Base-by-base conservation (phyloP, 2,888 invertebrate species). In the Epinotia bilunana region DNA sequence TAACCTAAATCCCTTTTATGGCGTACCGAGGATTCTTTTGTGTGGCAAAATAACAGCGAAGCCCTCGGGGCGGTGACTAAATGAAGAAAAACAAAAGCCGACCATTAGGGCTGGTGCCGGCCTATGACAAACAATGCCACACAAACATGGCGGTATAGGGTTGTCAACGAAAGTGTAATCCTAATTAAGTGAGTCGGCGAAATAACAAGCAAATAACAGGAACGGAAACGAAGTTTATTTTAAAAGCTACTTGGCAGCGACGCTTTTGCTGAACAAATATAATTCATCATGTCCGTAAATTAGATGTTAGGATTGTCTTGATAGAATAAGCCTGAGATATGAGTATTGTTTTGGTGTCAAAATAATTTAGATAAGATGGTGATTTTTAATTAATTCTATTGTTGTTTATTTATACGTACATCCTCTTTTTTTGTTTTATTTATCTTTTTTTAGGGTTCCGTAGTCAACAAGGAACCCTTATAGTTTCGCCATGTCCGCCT, bases 41-140 rank as follows among this genome's bases (percentile, higher is more conserved):
- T 87, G 84, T 83, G 79, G 81, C 82, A 76, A 78, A 81, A 82
- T 81, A 84, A 82, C 83, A 79, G 78, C 76, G 78, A 79, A 78
- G 79, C 82, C 83, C 83, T 80, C 79, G 80, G 83, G 84, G 86
- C 81, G 39, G 73, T 80, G 84, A 64, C 82, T 84, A 87, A 87
- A 89, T 88, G 86, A 89, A 88, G 89, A 87, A 90, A 89, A 90
- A 90, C 90, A 91, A 91, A 88, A 87, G 85, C 84, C 82, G 74
- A 76, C 87, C 87, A 88, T 90, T 89, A 90, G 86, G 86, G 87
- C 78, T 88, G 85, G 80, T 81, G 80, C 81, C 58, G 80, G 79
- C 80, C 82, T 83, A 84, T 84, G 86, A 86, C 86, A 87, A 90
- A 88, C 86, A 88, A 85, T 86, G 83, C 79, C 78, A 78, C 78